These are phyloP conservation scores for Oceanodroma leucorhoa DNA, from an alignment of 2,797 vertebrate species.

Conservation along the genomic window DNA sequence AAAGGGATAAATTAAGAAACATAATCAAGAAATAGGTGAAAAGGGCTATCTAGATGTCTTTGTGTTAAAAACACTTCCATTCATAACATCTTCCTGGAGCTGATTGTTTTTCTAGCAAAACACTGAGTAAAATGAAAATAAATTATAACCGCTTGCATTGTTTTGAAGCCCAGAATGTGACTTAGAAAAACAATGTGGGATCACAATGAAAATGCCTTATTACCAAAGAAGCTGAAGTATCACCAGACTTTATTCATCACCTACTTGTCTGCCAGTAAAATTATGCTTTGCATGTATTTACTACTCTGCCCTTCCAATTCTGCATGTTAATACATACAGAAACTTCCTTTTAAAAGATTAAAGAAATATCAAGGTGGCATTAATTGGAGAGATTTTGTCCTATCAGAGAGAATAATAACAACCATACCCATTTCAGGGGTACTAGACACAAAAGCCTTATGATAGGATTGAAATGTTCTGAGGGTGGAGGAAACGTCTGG, in stretches of 20 bases:
- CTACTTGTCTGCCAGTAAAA: background rate
- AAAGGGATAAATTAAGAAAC: background rate
- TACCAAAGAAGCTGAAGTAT: background rate
- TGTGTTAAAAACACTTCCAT: background rate
- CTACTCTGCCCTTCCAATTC: background rate
- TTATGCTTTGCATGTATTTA: background rate
- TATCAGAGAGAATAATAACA: background rate
- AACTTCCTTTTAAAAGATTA: background rate
- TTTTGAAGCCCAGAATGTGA: constrained; percentile 1
- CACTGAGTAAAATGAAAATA: background rate
- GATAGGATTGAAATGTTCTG: background rate
- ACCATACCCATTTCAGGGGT: background rate
- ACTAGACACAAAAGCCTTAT: background rate
- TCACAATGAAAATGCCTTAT: background rate
- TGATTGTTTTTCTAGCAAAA: background rate
- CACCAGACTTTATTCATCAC: constrained; percentile 2
- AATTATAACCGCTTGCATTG: background rate
- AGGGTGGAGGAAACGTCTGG: constrained; percentile 32
- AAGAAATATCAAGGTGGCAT: background rate
- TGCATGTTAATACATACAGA: background rate
- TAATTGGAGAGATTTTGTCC: background rate
- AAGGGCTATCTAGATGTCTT: background rate
- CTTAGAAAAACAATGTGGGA: background rate
- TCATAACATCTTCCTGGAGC: background rate
- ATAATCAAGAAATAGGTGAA: background rate